Conservation (phyloP, 2,113 vertebrate species). For the Phaethornis superciliosus region DNA sequence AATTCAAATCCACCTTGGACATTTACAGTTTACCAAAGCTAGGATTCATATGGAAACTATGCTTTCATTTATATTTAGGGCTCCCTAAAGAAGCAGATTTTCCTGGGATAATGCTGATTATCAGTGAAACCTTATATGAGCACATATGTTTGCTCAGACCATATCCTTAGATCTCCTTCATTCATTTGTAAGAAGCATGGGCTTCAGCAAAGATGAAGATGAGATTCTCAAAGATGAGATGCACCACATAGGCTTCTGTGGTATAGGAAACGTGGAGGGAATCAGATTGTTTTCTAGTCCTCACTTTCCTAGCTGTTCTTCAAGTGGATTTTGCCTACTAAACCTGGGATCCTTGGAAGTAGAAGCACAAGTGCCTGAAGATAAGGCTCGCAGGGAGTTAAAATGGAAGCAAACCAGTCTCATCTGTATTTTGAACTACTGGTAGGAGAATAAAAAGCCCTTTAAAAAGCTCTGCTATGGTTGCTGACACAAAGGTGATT, state of each 20-base stretch:
- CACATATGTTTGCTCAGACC: background rate
- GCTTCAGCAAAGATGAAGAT: no score
- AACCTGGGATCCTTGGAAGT: background rate
- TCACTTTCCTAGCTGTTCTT: background rate
- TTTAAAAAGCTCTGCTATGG: background rate
- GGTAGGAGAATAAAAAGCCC: background rate
- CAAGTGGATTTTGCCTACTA: background rate
- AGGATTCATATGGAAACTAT: background rate
- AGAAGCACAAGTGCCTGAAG: background rate
- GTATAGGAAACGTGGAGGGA: background rate
- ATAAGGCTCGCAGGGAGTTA: background rate
- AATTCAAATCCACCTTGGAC: background rate
- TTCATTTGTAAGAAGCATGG: background rate
- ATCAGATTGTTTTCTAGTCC: background rate
- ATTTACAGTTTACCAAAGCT: background rate
- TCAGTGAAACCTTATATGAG: background rate
- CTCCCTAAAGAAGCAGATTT: background rate
- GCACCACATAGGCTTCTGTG: background rate
- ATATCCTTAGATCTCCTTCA: background rate
- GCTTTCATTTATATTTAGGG: background rate
- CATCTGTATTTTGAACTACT: background rate
- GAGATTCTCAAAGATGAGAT: background rate
- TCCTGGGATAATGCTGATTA: background rate
- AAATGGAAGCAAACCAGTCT: background rate
- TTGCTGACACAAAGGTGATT: background rate